Evolutionary conservation across 2,797 vertebrate genomes (phyloP).

Genomic region (Euphonia xanthogaster): DNA sequence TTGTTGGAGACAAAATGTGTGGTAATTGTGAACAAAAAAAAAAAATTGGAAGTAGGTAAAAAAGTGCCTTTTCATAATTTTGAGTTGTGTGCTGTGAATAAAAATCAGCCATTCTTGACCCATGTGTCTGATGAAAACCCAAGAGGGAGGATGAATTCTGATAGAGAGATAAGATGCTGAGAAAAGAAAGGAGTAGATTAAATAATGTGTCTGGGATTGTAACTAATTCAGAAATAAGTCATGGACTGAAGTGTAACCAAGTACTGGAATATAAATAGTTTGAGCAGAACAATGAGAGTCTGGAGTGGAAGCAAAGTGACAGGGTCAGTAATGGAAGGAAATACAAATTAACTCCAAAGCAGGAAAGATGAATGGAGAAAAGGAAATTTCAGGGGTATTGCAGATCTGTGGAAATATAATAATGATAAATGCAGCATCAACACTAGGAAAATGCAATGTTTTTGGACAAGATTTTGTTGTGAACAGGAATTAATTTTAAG

Average conservation of each 20-base stretch:
- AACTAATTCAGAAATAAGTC: slow-evolving; percentile 59
- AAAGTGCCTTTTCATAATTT: not conserved
- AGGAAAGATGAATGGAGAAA: not conserved
- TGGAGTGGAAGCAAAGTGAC: not conserved
- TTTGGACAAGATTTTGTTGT: not conserved
- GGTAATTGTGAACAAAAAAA: not conserved
- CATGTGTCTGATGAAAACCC: not conserved
- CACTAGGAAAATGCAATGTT: not conserved
- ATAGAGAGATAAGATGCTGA: slow-evolving; percentile 6
- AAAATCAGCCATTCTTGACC: not conserved
- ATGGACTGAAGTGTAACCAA: slow-evolving; percentile 10
- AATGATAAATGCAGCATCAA: not conserved
- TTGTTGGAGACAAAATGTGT: not conserved
- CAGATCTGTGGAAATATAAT: not conserved
- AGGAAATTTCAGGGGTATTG: not conserved
- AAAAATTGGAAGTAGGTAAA: not conserved
- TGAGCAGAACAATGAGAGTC: not conserved
- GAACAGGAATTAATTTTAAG: not conserved
- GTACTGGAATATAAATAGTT: slow-evolving; percentile 43
- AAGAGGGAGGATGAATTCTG: slow-evolving; percentile 11
- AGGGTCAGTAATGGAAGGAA: not conserved
- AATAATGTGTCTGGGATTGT: slow-evolving; percentile 24
- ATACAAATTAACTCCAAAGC: not conserved
- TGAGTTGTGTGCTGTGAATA: not conserved
- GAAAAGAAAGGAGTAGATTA: slow-evolving; percentile 24